Evolutionary conservation across 2,113 vertebrate species (phyloP), one percentile per base, ranked within the genome.

Genomic region (Tinamus guttatus): DNA sequence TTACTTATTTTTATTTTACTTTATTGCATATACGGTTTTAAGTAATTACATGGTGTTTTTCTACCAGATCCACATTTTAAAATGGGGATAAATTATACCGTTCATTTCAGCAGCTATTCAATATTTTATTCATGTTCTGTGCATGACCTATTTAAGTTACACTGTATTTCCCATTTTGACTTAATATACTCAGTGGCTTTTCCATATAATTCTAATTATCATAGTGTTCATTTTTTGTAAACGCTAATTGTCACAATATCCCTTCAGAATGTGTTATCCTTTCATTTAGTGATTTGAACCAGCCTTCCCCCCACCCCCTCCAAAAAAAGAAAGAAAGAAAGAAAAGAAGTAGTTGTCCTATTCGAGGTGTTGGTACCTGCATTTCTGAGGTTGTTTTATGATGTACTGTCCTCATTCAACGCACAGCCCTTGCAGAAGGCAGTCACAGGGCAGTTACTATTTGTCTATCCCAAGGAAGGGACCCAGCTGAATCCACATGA

Each of bases 381-480:
- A 6, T 49, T 40, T 49, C 38, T 1, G 13, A 32, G 49, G 8
- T 47, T 60, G 51, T 24, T 59, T 11, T 16, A 25, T 32, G 9
- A 5, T 54, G 59, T 14, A 17, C 27, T 15, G 32, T 28, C 25
- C 62, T 56, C 40, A 9, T 7, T 20, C 6, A 0, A 24, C 1
- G 1, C 18, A 5, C 0, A 17, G 16, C 38, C 68, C 43, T 74
- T 8, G 3, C 21, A 0, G 1, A 16, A 32, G 1, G 0, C 47
- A 9, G 13, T 32, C 9, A 13, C 18, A n/a, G 17, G 40, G 34
- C 67, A 38, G 24, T 3, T 24, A 0, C 7, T 56, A 20, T 21
- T n/a, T 24, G 47, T 34, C 19, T 34, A 15, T 9, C 43, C 15
- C 24, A 32, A 63, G 16, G 52, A 27, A n/a, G 21, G 1, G 9